Conservation (phyloP, 2,113 vertebrate species). For the Antigone vipio region DNA sequence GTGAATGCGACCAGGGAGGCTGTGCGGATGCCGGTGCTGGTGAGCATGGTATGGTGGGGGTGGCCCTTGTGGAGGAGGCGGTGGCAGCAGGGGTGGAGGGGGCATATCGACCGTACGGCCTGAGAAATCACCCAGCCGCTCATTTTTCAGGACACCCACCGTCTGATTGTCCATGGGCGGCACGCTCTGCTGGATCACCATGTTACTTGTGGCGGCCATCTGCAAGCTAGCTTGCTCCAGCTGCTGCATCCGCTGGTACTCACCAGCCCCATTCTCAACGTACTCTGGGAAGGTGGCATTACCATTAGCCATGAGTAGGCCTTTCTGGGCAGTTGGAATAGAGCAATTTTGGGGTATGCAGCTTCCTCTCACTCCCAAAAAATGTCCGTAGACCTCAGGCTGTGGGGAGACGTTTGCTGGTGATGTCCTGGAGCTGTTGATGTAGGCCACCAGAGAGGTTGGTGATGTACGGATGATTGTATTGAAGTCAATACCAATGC, state of each 20-base stretch:
- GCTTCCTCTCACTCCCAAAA: slow-evolving; percentile 88
- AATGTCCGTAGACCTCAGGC: slow-evolving; percentile 91
- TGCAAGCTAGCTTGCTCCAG: slow-evolving; percentile 80
- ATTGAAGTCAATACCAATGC: slow-evolving; percentile 91
- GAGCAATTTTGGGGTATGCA: slow-evolving; percentile 80
- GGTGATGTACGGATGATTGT: slow-evolving; percentile 93
- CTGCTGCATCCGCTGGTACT: slow-evolving; percentile 78
- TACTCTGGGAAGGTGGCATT: slow-evolving; percentile 45
- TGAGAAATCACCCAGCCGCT: slow-evolving; percentile 65
- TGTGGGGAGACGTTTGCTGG: slow-evolving; percentile 82
- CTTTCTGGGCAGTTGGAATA: slow-evolving; percentile 61
- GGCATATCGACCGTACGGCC: slow-evolving; percentile 27
- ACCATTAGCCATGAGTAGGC: slow-evolving; percentile 54
- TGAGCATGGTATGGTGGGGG: slow-evolving; percentile 89
- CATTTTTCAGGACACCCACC: slow-evolving; percentile 51
- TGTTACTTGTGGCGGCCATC: slow-evolving; percentile 75
- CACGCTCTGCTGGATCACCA: slow-evolving; percentile 84
- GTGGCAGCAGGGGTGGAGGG: slow-evolving; percentile 48
- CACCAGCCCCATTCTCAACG: slow-evolving; percentile 18
- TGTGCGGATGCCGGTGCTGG: slow-evolving; percentile 67
- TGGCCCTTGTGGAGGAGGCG: slow-evolving; percentile 77
- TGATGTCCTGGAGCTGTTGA: slow-evolving; percentile 85
- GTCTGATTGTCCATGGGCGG: slow-evolving; percentile 42
- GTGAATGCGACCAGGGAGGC: slow-evolving; percentile 54
- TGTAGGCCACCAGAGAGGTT: slow-evolving; percentile 92